Evolutionary conservation across 2,888 invertebrate genomes (phyloP), one percentile per base, ranked within the genome.

Genomic region (Drosophila ustulata): DNA sequence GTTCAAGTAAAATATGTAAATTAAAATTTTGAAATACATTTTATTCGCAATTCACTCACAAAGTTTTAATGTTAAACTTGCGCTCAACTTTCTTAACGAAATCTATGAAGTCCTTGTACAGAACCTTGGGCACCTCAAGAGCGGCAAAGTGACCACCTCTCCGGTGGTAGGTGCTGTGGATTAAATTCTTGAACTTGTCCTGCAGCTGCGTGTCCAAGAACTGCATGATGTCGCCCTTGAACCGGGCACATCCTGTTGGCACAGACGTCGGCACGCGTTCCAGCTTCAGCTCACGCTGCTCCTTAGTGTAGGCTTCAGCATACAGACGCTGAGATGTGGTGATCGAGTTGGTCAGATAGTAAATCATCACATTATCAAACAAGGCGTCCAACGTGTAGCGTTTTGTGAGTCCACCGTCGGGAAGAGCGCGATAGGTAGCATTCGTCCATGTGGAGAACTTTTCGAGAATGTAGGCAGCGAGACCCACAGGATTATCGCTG

Each of bases 391-490:
- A 75, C 0, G 93, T 92, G 80, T 93, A 95, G 39, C 83, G 81
- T 68, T 93, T 93, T 4, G 93, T 93, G 0, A 97, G 92, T 3
- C 95, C 95, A 0, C 96, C 96, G 86, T 96, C 96, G 0, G 91
- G 89, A 0, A 94, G 92, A 0, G 92, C 85, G 18, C 92, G 93
- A 86, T 93, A 93, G 0, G 91, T 90, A 0, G 80, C 95, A 91
- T 93, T 96, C 91, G 93, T 96, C 95, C 92, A 96, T 5, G 85
- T 95, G 88, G 94, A 94, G 92, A 97, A 98, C 91, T 98, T 98
- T 87, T 98, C 98, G 9, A 98, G 92, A 57, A 98, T 96, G 87
- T 98, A 98, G 0, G 96, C 96, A 0, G 97, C 97, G 65, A 98
- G 92, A 0, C 97, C 98, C 0, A 96, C 94, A 0, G 98, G 98